Evolutionary conservation across 2,113 vertebrate genomes (phyloP), one percentile per base, ranked within the genome.

Genomic region (Dasyornis broadbenti): DNA sequence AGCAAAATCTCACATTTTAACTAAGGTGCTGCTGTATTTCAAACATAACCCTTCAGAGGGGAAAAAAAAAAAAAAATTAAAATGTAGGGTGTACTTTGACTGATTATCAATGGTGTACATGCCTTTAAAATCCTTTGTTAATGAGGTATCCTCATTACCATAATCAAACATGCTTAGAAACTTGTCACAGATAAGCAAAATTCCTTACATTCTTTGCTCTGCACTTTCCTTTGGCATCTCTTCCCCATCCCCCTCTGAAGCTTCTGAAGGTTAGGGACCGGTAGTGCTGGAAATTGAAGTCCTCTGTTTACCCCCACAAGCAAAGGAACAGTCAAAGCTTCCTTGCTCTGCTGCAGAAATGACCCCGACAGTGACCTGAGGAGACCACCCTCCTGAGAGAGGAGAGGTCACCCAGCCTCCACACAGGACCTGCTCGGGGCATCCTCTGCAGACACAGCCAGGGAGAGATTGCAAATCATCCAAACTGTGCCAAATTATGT

Each of bases 111-210:
- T 82, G 92, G 86, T 42, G 45, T 60, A 75, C 72, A 91, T 91
- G 95, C 85, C 92, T 95, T 93, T 84, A 92, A 96, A 94, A 94
- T 86, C 95, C 90, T 95, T 96, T 92, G 84, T 95, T 95, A 91
- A 71, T 78, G 76, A 96, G 80, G 76, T 92, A 95, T 93, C 86
- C 94, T 91, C 94, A 95, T 95, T 97, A 92, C 80, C 94, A 92
- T 96, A 95, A 90, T 89, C 93, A 96, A 96, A 96, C 87, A 97
- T 17, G 15, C 91, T 96, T 47, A 87, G 91, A 89, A 96, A 92
- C 84, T 95, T 96, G 94, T 83, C 82, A 94, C 69, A 96, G 96
- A 96, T 96, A 96, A 96, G 92, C 59, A 95, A 83, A 96, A 97
- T 94, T 96, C 94, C 95, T 94, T 33, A 88, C 90, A 91, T 96